These are phyloP conservation scores for Philereme transversata DNA, from an alignment of 2,888 invertebrate genomes.

Conservation along the genomic window DNA sequence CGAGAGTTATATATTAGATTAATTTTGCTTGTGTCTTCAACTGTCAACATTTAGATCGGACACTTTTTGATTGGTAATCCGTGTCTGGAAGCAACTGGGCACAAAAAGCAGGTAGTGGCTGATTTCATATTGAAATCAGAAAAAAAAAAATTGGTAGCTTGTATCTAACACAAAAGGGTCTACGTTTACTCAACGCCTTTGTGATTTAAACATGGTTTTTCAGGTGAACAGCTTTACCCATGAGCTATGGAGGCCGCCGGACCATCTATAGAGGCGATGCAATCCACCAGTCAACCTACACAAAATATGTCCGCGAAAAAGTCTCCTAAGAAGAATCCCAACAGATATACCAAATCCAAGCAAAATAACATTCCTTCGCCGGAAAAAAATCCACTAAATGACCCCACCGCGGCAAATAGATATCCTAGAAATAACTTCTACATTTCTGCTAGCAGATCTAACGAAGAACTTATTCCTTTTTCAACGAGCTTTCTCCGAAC, in stretches of 20 bases:
- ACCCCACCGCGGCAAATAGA: background rate
- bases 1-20: no score
- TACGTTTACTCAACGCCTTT: no score
- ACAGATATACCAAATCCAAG: background rate
- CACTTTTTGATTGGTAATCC: no score
- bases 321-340: slow-evolving; percentile 7
- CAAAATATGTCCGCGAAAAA: slow-evolving; percentile 10
- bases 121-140: no score
- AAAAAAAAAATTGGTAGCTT: no score
- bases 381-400: slow-evolving; percentile 3
- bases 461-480: background rate
- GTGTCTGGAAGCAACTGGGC: no score
- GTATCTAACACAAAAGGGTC: no score
- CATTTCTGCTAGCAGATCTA: slow-evolving; percentile 1
- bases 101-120: no score
- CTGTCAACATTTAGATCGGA: no score
- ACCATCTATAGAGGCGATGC: slow-evolving; percentile 20
- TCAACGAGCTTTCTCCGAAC: background rate
- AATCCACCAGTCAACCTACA: slow-evolving; percentile 2
- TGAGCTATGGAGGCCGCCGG: slow-evolving; percentile 55
- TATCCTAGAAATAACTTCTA: background rate
- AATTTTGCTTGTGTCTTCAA: no score
- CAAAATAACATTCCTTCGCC: slow-evolving; percentile 10
- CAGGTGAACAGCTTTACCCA: slow-evolving; percentile 53
- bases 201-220: slow-evolving; percentile 2